Evolutionary conservation across 2,888 invertebrate species (phyloP), one percentile per base, ranked within the genome.

Genomic region (Melikaiella ostensackeni): DNA sequence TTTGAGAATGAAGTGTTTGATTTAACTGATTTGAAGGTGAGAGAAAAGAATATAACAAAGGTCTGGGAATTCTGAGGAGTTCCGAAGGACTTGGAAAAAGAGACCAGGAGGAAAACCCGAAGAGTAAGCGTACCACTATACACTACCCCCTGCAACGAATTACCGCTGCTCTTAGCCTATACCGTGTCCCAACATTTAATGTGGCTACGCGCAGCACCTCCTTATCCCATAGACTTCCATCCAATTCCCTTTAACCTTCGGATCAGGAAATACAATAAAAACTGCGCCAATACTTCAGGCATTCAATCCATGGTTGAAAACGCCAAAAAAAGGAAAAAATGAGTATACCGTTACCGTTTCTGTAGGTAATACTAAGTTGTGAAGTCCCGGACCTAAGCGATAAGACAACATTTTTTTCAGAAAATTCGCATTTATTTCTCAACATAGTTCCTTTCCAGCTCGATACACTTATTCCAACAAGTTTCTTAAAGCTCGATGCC

Each of bases 91-190:
- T 50, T 33, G 30, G n/a, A 55, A 46, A 70, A 33, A 70, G 50
- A 50, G 30, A 24, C 24, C 70, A 50, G n/a, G 30, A 70, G 70
- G 70, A 70, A 50, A 70, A 70, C 24, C 27, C 3, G 59, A 59
- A 27, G 59, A 27, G 27, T 59, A 59, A 59, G 59, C 27, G 5
- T 59, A 59, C 59, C 27, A 24, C 27, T 57, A 24, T 57, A 27
- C 70, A 77, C 82, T 85, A 88, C 89, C 90, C 84, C 90, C 89
- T 77, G 89, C 86, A 79, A 87, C 81, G 89, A 89, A 89, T 89
- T 89, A 89, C 89, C 90, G 89, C 84, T 88, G 90, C 89, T 89
- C 89, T 89, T 89, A 89, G 87, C 82, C 85, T 83, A 86, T 86
- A 87, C 85, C 86, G 85, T 84, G 85, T 84, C 81, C 83, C 80